Evolutionary conservation across 2,888 invertebrate species (phyloP).

Genomic region (Electrophaes corylata): DNA sequence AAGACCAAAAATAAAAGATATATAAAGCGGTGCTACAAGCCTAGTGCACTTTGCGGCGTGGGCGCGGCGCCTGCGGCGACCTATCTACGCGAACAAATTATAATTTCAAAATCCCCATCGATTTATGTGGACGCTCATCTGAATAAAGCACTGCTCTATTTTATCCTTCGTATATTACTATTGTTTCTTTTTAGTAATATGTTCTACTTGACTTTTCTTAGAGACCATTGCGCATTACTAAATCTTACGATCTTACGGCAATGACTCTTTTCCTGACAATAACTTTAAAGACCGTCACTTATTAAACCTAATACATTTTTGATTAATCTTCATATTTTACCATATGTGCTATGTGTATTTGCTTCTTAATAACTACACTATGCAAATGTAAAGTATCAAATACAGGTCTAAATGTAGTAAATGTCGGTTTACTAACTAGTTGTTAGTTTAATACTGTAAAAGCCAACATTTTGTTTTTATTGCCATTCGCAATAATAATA

Average conservation of each 20-base stretch:
- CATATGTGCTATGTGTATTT: no score
- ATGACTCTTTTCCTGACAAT: no score
- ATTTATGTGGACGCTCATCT: slow-evolving; percentile 80
- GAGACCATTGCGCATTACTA: background rate
- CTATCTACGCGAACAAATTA: slow-evolving; percentile 80
- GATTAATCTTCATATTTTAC: no score
- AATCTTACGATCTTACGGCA: background rate
- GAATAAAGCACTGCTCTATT: slow-evolving; percentile 75
- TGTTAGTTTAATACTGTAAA: slow-evolving; percentile 1
- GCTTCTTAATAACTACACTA: no score
- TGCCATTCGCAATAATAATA: slow-evolving; percentile 3
- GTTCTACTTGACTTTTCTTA: slow-evolving; percentile 24
- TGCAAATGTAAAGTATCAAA: no score
- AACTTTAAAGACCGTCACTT: no score
- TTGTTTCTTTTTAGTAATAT: slow-evolving; percentile 51
- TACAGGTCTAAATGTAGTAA: no score
- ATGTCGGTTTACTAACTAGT: background rate
- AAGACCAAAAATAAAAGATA: slow-evolving; percentile 30
- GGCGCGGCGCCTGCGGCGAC: slow-evolving; percentile 76
- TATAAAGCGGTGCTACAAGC: slow-evolving; percentile 35
- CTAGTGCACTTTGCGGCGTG: slow-evolving; percentile 49
- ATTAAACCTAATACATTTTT: no score
- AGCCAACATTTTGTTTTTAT: no score
- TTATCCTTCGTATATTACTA: slow-evolving; percentile 60
- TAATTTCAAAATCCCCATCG: slow-evolving; percentile 82